Percentiles rank a stretch among this genome's conserved stretches.
Conservation (phyloP, 2,888 invertebrate genomes). For the Seira musarum region DNA sequence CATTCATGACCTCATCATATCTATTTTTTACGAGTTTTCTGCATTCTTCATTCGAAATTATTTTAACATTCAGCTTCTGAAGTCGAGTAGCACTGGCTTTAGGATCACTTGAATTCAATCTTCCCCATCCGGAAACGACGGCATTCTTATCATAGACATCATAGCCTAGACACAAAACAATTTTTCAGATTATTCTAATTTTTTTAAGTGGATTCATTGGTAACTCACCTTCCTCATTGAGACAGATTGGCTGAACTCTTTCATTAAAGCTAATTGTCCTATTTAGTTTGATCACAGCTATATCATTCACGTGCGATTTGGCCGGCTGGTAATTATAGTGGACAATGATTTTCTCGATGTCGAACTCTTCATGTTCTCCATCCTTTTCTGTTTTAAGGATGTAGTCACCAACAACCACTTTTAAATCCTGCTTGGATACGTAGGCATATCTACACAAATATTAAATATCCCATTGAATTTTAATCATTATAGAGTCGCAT, state of each 20-base stretch:
- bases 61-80: constrained; percentile 64
- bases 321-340: constrained; percentile 66
- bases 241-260: constrained; percentile 66
- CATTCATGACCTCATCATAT: constrained; percentile 45
- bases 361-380: constrained; percentile 54
- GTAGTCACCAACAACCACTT: constrained; percentile 64
- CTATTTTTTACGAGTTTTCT: constrained; percentile 50
- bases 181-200: too few species aligned
- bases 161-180: constrained; percentile 25
- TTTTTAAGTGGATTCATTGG: background rate
- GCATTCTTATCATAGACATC: constrained; percentile 44
- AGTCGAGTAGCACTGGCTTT: constrained; percentile 41
- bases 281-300: constrained; percentile 61
- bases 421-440: constrained; percentile 50
- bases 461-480: background rate
- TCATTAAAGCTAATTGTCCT: constrained; percentile 55
- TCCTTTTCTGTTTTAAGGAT: constrained; percentile 61
- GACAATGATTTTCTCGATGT: constrained; percentile 61
- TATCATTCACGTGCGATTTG: constrained; percentile 65
- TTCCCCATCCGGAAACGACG: constrained; percentile 58
- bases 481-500: background rate
- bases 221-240: constrained; percentile 52
- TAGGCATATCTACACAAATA: constrained; percentile 50
- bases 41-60: constrained; percentile 61
- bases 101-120: constrained; percentile 58